phyloP scores from a whole-genome alignment of 2,888 invertebrate species.

The Brachypalpus laphriformis region DNA sequence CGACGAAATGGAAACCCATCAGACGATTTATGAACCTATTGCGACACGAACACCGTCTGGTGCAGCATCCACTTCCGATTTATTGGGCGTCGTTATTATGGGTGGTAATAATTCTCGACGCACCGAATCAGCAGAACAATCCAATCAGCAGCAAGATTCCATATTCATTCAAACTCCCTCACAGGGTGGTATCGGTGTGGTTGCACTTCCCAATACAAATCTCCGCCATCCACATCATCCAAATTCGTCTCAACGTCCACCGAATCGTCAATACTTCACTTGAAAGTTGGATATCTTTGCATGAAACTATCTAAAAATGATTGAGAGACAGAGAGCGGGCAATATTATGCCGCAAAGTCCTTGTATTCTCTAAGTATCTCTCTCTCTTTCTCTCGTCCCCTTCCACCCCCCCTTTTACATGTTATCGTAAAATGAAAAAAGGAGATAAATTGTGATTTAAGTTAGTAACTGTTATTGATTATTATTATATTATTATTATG shows the following conservation, averaged over 20 bases:
- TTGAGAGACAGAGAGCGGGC: background rate
- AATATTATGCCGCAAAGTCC: background rate
- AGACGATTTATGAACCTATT: conserved; percentile 81
- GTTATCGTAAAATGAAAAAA: conserved; percentile 59
- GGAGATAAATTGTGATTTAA: conserved; percentile 72
- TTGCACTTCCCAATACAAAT: conserved; percentile 79
- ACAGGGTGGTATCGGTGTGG: conserved; percentile 81
- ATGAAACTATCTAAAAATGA: background rate
- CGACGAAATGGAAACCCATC: conserved; percentile 77
- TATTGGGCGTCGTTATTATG: conserved; percentile 51
- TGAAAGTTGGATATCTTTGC: conserved; percentile 52
- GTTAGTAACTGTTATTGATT: conserved; percentile 72
- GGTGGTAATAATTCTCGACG: conserved; percentile 43
- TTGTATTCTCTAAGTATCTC: background rate
- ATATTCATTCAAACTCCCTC: conserved; percentile 81
- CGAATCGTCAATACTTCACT: conserved; percentile 76
- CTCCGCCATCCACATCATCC: conserved; percentile 42
- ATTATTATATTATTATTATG: conserved; percentile 58
- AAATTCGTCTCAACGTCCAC: conserved; percentile 36
- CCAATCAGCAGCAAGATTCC: conserved; percentile 75
- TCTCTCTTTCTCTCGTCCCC: conserved; percentile 31
- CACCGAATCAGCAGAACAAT: conserved; percentile 18
- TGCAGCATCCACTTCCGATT: conserved; percentile 42
- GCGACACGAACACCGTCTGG: conserved; percentile 75
- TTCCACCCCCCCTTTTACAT: conserved; percentile 38